phyloP scores from a whole-genome alignment of 2,113 vertebrate species.

The Falcunculus frontatus region DNA sequence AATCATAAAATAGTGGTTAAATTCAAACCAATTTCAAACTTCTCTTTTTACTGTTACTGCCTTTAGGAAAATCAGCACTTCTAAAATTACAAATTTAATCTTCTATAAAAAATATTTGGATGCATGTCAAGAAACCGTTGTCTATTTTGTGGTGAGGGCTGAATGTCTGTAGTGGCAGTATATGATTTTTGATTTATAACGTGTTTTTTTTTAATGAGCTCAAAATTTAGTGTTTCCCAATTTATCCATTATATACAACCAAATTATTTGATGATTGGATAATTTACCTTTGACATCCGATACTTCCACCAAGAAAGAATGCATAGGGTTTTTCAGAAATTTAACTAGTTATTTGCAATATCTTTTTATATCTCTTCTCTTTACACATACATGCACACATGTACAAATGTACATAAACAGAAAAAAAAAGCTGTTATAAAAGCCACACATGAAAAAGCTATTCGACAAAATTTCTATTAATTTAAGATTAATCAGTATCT shows the following conservation, averaged over 20 bases:
- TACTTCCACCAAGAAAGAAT: not conserved
- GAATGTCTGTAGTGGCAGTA: not conserved
- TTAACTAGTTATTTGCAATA: not conserved
- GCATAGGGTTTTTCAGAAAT: not conserved
- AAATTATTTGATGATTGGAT: not conserved
- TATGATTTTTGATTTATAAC: not conserved
- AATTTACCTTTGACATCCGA: not conserved
- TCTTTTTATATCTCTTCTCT: not conserved
- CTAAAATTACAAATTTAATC: not conserved
- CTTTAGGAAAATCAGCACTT: not conserved
- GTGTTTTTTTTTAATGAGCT: not conserved
- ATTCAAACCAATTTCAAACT: not conserved
- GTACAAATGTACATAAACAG: not conserved
- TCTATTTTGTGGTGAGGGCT: not conserved
- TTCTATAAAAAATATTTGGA: not conserved
- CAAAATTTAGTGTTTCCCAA: not conserved
- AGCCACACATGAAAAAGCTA: not conserved
- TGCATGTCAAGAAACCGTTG: not conserved
- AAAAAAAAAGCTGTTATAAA: not conserved
- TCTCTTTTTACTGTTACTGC: not conserved
- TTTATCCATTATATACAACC: not conserved
- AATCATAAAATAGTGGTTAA: not conserved
- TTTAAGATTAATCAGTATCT: not conserved
- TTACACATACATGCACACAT: not conserved
- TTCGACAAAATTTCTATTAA: not conserved